Evolutionary conservation across 1,140 invertebrate species (phyloP).

Genomic region (Micrasema longulum): DNA sequence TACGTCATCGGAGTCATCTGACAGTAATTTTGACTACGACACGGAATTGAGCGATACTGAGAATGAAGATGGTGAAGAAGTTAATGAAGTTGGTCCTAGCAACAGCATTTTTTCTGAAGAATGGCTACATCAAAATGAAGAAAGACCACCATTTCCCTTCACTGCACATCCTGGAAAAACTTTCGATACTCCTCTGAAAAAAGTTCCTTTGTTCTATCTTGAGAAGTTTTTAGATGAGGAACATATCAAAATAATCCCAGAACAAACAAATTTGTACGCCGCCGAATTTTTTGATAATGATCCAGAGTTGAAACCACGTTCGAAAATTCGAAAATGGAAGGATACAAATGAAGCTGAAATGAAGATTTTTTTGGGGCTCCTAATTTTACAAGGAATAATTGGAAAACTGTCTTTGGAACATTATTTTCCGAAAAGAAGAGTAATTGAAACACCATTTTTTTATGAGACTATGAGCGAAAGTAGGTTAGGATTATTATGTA

Average conservation of each 20-base stretch:
- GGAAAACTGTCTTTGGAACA: too few relatives aligned
- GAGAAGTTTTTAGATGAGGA: conserved; percentile 46
- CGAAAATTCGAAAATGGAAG: background rate
- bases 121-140: conserved; percentile 51
- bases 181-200: conserved; percentile 46
- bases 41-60: conserved; percentile 49
- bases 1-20: conserved; percentile 50
- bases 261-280: conserved; percentile 39
- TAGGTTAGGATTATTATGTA: too few relatives aligned
- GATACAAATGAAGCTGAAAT: background rate
- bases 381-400: too few relatives aligned
- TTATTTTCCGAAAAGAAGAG: too few relatives aligned
- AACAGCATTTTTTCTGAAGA: conserved; percentile 46
- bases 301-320: background rate
- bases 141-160: conserved; percentile 49
- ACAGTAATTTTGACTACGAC: conserved; percentile 49
- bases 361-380: too few relatives aligned
- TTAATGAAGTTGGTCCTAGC: conserved; percentile 47
- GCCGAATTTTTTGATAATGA: conserved; percentile 34
- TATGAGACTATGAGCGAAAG: too few relatives aligned
- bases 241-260: conserved; percentile 42
- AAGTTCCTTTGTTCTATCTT: conserved; percentile 47
- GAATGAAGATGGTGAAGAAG: conserved; percentile 48
- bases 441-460: too few relatives aligned
- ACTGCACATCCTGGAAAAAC: conserved; percentile 49